Evolutionary conservation across 2,113 vertebrate species (phyloP).

Genomic region (Triplophysa siluroides): DNA sequence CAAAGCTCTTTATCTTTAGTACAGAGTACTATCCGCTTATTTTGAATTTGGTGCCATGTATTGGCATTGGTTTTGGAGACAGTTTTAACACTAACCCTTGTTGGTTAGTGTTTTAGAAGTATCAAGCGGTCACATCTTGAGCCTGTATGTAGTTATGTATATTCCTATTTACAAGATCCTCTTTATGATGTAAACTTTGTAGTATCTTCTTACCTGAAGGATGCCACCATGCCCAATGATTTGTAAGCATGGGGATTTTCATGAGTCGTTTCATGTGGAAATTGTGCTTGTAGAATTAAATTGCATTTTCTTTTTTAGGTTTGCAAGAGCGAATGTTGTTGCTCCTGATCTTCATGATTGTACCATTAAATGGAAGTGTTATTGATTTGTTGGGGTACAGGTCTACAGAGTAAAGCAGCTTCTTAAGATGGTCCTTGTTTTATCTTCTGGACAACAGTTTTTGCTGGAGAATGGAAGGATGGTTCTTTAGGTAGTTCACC

Average conservation of each 20-base stretch:
- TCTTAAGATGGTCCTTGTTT: slow-evolving; percentile 76
- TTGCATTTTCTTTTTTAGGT: slow-evolving; percentile 83
- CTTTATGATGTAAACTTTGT: background rate
- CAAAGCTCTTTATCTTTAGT: background rate
- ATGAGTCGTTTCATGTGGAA: slow-evolving; percentile 57
- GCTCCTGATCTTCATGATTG: slow-evolving; percentile 76
- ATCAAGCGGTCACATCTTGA: slow-evolving; percentile 13
- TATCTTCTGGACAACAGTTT: slow-evolving; percentile 62
- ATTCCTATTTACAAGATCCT: background rate
- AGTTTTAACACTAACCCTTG: background rate
- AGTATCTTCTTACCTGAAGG: background rate
- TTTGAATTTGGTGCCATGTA: background rate
- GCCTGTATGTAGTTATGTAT: background rate
- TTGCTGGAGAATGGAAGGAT: slow-evolving; percentile 61
- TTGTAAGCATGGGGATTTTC: slow-evolving; percentile 45
- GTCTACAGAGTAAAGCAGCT: slow-evolving; percentile 82
- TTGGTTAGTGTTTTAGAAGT: slow-evolving; percentile 14
- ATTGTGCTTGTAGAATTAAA: slow-evolving; percentile 74
- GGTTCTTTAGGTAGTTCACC: slow-evolving; percentile 28
- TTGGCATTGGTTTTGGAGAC: slow-evolving; percentile 25
- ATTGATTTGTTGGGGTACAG: slow-evolving; percentile 79
- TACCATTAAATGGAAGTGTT: slow-evolving; percentile 70
- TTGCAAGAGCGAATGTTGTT: slow-evolving; percentile 75
- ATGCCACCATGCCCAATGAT: slow-evolving; percentile 36
- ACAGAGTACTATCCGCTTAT: background rate